A percentile compares a stretch with the other conserved stretches of the same genome.
Conservation (phyloP, 2,797 vertebrate genomes). For the Hippoglossus hippoglossus region DNA sequence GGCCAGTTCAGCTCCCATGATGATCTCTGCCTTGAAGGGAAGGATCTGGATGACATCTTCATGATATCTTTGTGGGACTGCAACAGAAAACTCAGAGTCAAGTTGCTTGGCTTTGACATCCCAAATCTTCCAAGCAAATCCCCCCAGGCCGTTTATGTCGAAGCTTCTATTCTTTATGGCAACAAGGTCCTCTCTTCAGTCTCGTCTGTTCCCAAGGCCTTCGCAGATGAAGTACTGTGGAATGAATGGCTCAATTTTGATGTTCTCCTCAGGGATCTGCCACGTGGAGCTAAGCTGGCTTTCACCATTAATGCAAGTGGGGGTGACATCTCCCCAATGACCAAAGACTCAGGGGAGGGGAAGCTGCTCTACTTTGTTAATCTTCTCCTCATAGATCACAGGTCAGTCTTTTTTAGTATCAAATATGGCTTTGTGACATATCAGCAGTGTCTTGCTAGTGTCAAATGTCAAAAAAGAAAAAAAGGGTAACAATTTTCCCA, state of each 20-base stretch:
- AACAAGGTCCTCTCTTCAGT: conserved; percentile 79
- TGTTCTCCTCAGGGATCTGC: conserved; percentile 80
- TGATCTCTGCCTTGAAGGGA: conserved; percentile 77
- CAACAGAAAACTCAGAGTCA: conserved; percentile 82
- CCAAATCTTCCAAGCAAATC: conserved; percentile 76
- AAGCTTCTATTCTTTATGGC: conserved; percentile 82
- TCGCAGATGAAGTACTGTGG: conserved; percentile 86
- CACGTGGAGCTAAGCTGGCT: conserved; percentile 82
- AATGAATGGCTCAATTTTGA: conserved; percentile 86
- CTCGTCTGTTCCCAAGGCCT: conserved; percentile 71
- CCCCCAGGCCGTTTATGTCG: conserved; percentile 78
- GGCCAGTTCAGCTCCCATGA: conserved; percentile 81
- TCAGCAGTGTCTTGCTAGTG: neutral
- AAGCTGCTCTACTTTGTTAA: conserved; percentile 85
- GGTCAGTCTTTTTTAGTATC: conserved; percentile 47
- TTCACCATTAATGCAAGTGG: conserved; percentile 75
- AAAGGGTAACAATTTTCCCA: neutral
- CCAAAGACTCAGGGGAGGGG: conserved; percentile 69
- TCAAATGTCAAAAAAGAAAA: neutral
- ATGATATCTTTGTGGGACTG: conserved; percentile 88
- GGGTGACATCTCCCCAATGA: conserved; percentile 46
- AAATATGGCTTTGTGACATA: neutral
- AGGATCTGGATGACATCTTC: conserved; percentile 81
- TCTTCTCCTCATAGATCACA: conserved; percentile 87
- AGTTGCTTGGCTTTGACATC: conserved; percentile 85